Evolutionary conservation across 2,113 vertebrate species (phyloP).

Genomic region (Tetrao urogallus): DNA sequence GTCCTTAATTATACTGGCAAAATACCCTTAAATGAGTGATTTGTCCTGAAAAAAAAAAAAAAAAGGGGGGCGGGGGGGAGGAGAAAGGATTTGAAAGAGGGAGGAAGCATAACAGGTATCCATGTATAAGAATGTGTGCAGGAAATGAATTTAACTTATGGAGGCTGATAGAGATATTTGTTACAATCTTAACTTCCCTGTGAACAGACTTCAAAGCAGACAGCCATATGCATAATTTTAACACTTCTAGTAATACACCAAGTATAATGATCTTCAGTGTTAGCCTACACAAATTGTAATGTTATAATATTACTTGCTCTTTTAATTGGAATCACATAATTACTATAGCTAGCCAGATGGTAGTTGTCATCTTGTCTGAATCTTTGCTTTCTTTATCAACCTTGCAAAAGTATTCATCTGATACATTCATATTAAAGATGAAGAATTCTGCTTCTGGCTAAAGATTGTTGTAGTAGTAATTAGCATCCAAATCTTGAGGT

Average conservation of each 20-base stretch:
- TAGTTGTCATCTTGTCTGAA: slow-evolving; percentile 71
- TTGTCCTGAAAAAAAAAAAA: neutral
- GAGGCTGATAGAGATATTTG: neutral
- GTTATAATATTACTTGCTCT: neutral
- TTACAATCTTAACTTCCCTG: neutral
- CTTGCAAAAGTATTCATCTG: neutral
- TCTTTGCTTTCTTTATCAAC: slow-evolving; percentile 39
- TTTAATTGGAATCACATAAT: neutral
- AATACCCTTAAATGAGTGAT: neutral
- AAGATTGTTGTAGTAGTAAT: neutral
- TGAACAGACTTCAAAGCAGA: neutral
- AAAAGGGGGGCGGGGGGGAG: too few relatives aligned
- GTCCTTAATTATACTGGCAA: neutral
- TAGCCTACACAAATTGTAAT: neutral
- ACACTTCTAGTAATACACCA: neutral
- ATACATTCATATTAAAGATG: neutral
- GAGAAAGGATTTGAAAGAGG: neutral
- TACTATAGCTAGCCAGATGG: neutral
- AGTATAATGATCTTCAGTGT: neutral
- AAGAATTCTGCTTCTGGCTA: neutral
- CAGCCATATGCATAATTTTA: neutral
- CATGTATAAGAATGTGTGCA: neutral
- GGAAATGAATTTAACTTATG: neutral
- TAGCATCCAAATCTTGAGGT: neutral
- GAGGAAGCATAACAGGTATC: neutral